Evolutionary conservation across 1,140 invertebrate species (phyloP).

Genomic region (Brachionus angularis): DNA sequence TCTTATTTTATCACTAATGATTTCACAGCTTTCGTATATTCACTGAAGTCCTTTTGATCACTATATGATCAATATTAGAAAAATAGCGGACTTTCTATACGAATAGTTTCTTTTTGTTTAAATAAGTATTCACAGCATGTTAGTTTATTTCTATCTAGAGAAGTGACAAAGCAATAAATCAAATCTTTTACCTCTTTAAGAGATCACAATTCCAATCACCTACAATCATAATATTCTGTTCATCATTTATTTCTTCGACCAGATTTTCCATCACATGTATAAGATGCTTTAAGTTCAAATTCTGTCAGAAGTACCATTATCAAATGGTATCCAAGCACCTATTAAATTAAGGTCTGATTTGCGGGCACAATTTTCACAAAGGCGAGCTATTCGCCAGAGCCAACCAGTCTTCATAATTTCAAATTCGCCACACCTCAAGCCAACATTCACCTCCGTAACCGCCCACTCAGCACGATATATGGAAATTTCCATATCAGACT

Average conservation of each 20-base stretch:
- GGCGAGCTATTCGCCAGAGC: neutral
- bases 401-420: neutral
- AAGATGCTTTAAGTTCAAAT: constrained; percentile 16
- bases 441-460: constrained; percentile 18
- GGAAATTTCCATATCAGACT: constrained; percentile 18
- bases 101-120: neutral
- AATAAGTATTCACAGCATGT: neutral
- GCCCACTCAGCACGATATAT: neutral
- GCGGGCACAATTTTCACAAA: neutral
- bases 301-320: constrained; percentile 14
- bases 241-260: neutral
- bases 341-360: constrained; percentile 3
- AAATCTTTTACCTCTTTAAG: constrained; percentile 5
- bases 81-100: constrained; percentile 8
- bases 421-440: neutral
- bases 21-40: too few relatives aligned
- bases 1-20: neutral
- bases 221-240: neutral
- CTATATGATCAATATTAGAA: constrained; percentile 18
- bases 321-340: constrained; percentile 23
- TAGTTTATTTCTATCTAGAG: constrained; percentile 1
- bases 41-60: neutral
- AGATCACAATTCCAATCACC: constrained; percentile 34
- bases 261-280: neutral
- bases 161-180: neutral